Conservation (phyloP, 2,888 invertebrate species). For the Argyresthia goedartella region DNA sequence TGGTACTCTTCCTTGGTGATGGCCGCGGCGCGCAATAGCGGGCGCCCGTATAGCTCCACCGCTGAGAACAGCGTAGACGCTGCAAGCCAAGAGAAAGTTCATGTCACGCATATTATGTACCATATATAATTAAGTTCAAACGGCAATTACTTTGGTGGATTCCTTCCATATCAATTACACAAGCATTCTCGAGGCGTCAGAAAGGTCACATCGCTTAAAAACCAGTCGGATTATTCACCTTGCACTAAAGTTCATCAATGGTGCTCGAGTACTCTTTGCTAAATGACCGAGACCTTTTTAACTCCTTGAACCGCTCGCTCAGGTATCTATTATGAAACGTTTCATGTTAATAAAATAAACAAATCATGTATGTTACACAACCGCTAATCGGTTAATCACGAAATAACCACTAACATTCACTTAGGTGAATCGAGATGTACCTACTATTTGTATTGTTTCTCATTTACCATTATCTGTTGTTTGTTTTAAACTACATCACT, state of each 20-base stretch:
- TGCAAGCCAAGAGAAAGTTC: conserved; percentile 44
- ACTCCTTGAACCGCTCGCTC: conserved; percentile 20
- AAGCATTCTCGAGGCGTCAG: conserved; percentile 22
- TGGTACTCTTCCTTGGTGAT: conserved; percentile 67
- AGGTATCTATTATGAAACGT: conserved; percentile 10
- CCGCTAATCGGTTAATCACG: conserved; percentile 3
- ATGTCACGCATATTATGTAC: conserved; percentile 5
- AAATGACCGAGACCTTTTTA: conserved; percentile 37
- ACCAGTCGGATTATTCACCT: conserved; percentile 38
- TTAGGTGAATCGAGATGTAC: conserved; percentile 2
- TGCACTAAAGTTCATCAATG: conserved; percentile 30
- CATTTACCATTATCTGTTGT: conserved; percentile 1
- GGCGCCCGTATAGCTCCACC: conserved; percentile 74
- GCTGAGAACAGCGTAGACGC: conserved; percentile 71
- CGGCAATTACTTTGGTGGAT: no score
- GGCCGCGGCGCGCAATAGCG: conserved; percentile 62
- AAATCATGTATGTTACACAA: conserved; percentile 3
- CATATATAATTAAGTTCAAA: no score
- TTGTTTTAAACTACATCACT: neutral
- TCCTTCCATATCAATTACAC: no score
- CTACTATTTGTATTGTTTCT: neutral
- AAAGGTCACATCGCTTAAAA: conserved; percentile 29
- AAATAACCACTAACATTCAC: neutral
- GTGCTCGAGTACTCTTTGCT: neutral
- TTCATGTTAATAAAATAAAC: conserved; percentile 14